phyloP scores from a whole-genome alignment of 2,797 vertebrate species.

The Clangula hyemalis region DNA sequence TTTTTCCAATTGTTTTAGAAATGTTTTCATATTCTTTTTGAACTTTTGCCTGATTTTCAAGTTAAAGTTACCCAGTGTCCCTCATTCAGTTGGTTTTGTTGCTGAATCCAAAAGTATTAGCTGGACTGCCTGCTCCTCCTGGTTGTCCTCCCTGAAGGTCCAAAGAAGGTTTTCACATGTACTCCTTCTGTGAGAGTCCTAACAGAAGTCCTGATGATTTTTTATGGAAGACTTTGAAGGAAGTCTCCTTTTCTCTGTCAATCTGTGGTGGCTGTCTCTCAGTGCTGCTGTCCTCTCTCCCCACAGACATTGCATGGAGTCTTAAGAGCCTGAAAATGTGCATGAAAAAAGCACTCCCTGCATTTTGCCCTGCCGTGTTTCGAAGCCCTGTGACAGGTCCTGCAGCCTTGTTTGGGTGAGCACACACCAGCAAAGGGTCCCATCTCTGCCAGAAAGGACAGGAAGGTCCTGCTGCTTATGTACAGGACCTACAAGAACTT shows the following conservation, averaged over 20 bases:
- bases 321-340: neutral
- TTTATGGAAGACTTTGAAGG: neutral
- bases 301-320: neutral
- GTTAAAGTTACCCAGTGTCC: neutral
- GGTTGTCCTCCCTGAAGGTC: neutral
- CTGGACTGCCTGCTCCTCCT: neutral
- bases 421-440: neutral
- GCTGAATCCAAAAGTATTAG: neutral
- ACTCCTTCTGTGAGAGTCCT: neutral
- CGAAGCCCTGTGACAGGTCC: neutral
- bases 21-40: neutral
- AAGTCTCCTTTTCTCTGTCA: neutral
- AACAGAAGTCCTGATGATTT: neutral
- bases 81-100: neutral
- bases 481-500: conserved; percentile 30
- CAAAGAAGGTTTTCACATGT: neutral
- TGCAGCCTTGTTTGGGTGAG: neutral
- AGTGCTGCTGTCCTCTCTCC: neutral
- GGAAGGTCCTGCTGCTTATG: neutral
- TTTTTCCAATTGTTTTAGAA: neutral
- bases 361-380: neutral
- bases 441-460: neutral
- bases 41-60: neutral
- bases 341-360: neutral
- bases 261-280: accelerated